Evolutionary conservation across 2,888 invertebrate species (phyloP).

Genomic region (Ypsolopha sequella): DNA sequence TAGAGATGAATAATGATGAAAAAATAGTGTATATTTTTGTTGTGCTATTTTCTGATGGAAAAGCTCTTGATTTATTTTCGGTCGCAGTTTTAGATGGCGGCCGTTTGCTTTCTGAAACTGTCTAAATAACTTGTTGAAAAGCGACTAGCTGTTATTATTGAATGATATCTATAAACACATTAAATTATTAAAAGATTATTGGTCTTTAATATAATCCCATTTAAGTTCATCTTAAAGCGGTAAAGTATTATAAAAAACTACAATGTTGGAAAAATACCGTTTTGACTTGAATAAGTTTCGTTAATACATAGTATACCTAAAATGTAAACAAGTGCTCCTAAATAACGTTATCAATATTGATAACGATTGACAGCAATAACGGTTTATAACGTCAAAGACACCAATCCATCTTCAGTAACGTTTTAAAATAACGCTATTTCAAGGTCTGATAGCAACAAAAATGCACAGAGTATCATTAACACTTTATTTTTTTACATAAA

Average conservation of each 20-base stretch:
- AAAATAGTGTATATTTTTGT: neutral
- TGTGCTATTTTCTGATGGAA: neutral
- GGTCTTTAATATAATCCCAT: neutral
- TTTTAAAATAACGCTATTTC: too few relatives aligned
- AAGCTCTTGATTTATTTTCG: neutral
- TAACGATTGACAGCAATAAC: too few relatives aligned
- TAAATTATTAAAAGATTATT: neutral
- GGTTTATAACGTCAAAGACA: too few relatives aligned
- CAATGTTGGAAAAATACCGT: too few relatives aligned
- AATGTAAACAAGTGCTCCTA: too few relatives aligned
- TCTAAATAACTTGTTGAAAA: neutral
- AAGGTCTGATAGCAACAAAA: too few relatives aligned
- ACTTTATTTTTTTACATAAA: slow-evolving; percentile 50
- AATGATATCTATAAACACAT: neutral
- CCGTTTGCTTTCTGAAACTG: neutral
- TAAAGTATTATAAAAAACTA: too few relatives aligned
- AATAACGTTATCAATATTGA: too few relatives aligned
- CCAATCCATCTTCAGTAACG: too few relatives aligned
- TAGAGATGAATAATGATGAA: neutral
- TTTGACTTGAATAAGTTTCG: too few relatives aligned
- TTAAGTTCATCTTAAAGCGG: too few relatives aligned
- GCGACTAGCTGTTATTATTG: neutral
- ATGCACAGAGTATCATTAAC: slow-evolving; percentile 20
- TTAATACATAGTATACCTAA: too few relatives aligned
- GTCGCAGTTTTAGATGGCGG: neutral